Base-by-base conservation (phyloP, 2,888 invertebrate genomes). In the Dioctria linearis region DNA sequence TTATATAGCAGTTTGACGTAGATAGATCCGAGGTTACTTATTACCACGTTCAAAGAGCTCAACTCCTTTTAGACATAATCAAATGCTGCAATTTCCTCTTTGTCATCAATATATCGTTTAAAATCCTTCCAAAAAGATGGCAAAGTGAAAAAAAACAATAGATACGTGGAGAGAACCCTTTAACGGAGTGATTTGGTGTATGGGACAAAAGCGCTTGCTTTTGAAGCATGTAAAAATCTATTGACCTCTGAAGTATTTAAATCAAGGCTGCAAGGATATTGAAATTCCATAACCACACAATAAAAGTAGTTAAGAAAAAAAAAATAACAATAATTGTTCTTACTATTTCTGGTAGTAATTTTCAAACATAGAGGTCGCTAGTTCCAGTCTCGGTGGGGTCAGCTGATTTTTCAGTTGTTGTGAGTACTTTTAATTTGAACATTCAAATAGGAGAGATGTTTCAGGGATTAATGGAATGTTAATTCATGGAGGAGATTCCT, bases 31-130 rank as follows among this genome's bases (percentile, higher is more conserved):
- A 4, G 11, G 54, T 39, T 13, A 39, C 67, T 43, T 67, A 67
- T 67, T 67, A 43, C 13, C 67, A n/a, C 42, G 25, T 11, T 67
- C 49, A 43, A 13, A 67, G 25, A 0, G 39, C 5, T 8, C 0
- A 25, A 3, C 51, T 71, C 9, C 39, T 51, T 69, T 71, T 54
- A 54, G 54, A 54, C 11, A n/a, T 54, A 54, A 54, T 54, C 54
- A n/a, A 54, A n/a, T 54, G 54, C 54, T 11, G 11, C 54, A n/a
- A 54, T 54, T 54, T 54, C 54, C 54, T 54, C 4, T n/a, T 54
- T 54, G 8, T 54, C n/a, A 54, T 54, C 11, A 54, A 11, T 54
- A n/a, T 54, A 54, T 54, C 11, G 54, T 8, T 54, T n/a, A n/a
- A 11, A 54, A 1, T 4, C 54, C 6, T 54, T 54, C 54, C n/a